Conservation (phyloP, 2,888 invertebrate species). For the Trachelus troglodyta region DNA sequence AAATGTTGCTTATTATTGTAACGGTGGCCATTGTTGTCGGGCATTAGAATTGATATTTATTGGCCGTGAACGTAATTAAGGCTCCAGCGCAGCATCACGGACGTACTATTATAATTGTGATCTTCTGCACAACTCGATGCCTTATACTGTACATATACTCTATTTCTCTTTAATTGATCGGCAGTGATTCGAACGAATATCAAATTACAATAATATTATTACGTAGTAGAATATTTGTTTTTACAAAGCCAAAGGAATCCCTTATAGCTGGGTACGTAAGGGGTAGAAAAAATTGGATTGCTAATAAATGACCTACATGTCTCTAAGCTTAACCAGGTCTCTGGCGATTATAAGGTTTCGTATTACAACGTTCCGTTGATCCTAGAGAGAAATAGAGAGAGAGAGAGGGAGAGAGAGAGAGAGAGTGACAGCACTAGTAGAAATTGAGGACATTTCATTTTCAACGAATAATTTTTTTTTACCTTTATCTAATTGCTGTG, state of each 20-base stretch:
- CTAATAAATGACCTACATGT: neutral
- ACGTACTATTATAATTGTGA: neutral
- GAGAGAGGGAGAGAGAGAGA: neutral
- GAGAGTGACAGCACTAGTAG: no score
- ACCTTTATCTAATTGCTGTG: neutral
- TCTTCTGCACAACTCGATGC: neutral
- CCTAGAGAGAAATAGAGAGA: neutral
- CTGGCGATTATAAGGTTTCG: neutral
- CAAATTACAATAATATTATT: neutral
- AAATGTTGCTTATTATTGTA: neutral
- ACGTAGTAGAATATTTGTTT: neutral
- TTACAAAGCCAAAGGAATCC: neutral
- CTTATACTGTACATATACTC: neutral
- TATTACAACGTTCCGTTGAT: neutral
- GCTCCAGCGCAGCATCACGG: neutral
- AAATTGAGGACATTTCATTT: neutral
- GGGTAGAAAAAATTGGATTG: slow-evolving; percentile 2
- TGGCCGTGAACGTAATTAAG: neutral
- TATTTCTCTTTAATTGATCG: neutral
- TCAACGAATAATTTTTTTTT: neutral
- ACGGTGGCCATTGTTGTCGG: neutral
- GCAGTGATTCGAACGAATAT: neutral
- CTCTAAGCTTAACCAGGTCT: neutral
- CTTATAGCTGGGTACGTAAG: neutral
- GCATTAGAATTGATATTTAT: neutral